Percentiles rank a stretch among this genome's conserved stretches.
Conservation (phyloP, 2,113 vertebrate genomes). For the Lanius collurio region DNA sequence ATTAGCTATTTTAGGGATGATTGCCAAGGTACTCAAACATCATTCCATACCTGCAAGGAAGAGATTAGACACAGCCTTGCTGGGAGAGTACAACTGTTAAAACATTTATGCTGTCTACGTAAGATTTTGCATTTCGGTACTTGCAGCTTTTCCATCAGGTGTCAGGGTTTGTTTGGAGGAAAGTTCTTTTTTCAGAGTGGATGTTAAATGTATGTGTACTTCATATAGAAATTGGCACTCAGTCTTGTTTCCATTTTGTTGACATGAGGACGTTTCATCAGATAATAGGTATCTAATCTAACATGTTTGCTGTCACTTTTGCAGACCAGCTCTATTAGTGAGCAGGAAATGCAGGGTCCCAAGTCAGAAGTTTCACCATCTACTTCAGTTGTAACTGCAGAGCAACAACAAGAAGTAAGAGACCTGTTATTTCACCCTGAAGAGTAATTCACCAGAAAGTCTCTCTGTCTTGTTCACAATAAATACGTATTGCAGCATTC, state of each 20-base stretch:
- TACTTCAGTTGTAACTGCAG: constrained; percentile 61
- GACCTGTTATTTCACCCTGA: background rate
- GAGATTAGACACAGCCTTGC: background rate
- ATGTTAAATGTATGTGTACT: background rate
- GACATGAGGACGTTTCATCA: background rate
- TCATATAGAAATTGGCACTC: background rate
- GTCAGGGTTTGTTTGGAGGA: background rate
- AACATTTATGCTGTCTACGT: background rate
- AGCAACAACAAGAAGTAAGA: constrained; percentile 85
- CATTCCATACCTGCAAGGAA: background rate
- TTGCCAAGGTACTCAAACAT: background rate
- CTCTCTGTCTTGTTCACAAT: background rate
- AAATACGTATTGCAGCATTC: background rate
- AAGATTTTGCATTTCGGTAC: background rate
- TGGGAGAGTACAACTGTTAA: background rate
- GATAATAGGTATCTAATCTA: background rate
- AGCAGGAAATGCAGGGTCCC: constrained; percentile 78
- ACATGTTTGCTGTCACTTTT: constrained; percentile 16
- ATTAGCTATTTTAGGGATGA: constrained; percentile 2
- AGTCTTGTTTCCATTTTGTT: background rate
- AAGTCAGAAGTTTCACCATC: constrained; percentile 78
- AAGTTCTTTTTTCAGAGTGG: background rate
- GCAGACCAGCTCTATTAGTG: constrained; percentile 84
- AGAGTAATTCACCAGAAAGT: background rate
- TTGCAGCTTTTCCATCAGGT: background rate